Evolutionary conservation across 2,797 vertebrate genomes (phyloP), one percentile per base, ranked within the genome.

Genomic region (Oceanodroma leucorhoa): DNA sequence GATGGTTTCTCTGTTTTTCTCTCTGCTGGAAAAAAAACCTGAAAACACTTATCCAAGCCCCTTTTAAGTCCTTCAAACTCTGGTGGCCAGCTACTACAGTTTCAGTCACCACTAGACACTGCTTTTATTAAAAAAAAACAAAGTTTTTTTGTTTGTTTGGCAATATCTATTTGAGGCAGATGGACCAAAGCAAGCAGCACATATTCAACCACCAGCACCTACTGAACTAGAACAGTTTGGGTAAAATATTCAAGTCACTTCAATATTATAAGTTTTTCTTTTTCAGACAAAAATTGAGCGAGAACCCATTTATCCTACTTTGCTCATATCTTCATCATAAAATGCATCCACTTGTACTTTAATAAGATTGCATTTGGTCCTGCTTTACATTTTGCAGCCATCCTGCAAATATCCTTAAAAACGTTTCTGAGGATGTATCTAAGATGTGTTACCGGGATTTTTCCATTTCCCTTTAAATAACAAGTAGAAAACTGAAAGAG

Each of bases 311-410:
- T 53, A 45, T 10, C 13, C 7, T 7, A 29, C 6, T 65, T 57
- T 10, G 8, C 20, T 34, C 1, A 0, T 10, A 54, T 6, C 16
- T 32, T 1, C 11, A 26, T 10, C 6, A 32, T 10, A 64, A 90
- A 62, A 64, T 6, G 4, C 30, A 78, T 21, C 12, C 7, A 20
- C 8, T 20, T 36, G 12, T 21, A 53, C 18, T 36, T 81, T 1
- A 32, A 2, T 17, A 34, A 58, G 17, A 43, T 3, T 9, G 11
- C 18, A 27, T 32, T 67, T 46, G 4, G 12, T 51, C 32, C 14
- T 45, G 14, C n/a, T 80, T 76, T 34, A 24, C 0, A 1, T n/a
- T 61, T 83, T 23, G 8, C 46, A 72, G 5, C 3, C 26, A 48
- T 6, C 15, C 18, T 3, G 2, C 14, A 53, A 69, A 29, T 5